Conservation (phyloP, 2,797 vertebrate genomes). For the Paguma larvata region DNA sequence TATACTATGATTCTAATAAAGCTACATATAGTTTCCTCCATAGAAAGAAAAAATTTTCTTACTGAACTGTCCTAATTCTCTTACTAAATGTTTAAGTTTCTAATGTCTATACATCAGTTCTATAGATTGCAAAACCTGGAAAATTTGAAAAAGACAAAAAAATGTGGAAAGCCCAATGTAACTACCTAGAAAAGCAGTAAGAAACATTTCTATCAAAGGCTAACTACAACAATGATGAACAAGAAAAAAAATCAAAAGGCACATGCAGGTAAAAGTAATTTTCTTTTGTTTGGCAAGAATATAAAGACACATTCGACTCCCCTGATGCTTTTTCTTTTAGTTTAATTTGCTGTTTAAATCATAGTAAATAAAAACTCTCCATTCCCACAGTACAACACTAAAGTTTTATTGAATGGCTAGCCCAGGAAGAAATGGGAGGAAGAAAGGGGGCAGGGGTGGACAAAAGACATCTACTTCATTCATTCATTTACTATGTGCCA, state of each 20-base stretch:
- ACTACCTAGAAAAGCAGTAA: slow-evolving; percentile 28
- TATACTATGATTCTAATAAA: slow-evolving; percentile 28
- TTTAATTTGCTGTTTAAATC: slow-evolving; percentile 62
- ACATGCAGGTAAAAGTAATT: slow-evolving; percentile 42
- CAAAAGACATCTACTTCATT: background rate
- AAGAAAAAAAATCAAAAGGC: slow-evolving; percentile 42
- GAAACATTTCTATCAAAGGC: slow-evolving; percentile 51
- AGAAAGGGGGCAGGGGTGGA: background rate
- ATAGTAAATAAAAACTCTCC: slow-evolving; percentile 49
- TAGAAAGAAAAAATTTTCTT: slow-evolving; percentile 52
- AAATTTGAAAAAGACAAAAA: slow-evolving; percentile 30
- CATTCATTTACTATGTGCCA: slow-evolving; percentile 1
- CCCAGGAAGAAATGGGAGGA: background rate
- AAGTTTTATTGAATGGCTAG: slow-evolving; percentile 15
- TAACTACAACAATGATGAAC: background rate
- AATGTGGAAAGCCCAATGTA: slow-evolving; percentile 21
- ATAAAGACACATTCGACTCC: slow-evolving; percentile 15
- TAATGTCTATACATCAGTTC: background rate
- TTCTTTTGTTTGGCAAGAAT: slow-evolving; percentile 47
- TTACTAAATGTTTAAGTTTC: slow-evolving; percentile 32
- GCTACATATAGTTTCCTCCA: slow-evolving; percentile 2
- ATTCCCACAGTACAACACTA: slow-evolving; percentile 17
- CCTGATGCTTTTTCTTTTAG: slow-evolving; percentile 5
- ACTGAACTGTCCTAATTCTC: slow-evolving; percentile 42
- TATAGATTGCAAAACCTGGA: slow-evolving; percentile 36